Evolutionary conservation across 1,140 invertebrate genomes (phyloP), one percentile per base, ranked within the genome.

Genomic region (Drosophila novamexicana): DNA sequence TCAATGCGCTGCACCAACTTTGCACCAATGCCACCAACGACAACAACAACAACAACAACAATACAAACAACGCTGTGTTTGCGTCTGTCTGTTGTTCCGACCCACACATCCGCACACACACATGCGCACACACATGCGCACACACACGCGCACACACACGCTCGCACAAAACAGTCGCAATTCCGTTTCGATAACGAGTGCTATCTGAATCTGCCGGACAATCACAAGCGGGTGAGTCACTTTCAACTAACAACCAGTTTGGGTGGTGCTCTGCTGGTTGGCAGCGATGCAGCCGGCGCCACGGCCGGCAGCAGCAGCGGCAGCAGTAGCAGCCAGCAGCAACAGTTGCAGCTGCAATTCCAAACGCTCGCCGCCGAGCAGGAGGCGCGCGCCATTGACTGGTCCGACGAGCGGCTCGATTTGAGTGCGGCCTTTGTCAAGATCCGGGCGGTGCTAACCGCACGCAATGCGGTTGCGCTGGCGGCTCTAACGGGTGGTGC

Each of bases 151-250:
- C 14, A 57, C 12, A 9, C 7, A 37, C 12, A 61, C 36, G 34
- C 18, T 34, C 40, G 29, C 29, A 22, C 32, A 36, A 36, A 37
- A 91, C 95, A 99, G 98, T 98, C 97, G 95, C 98, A 99, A 94
- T 99, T 99, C 94, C 96, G 98, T 91, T 99, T 99, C 95, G 98
- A 98, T 94, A 99, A 98, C 94, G 98, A 99, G 94, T 98, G 97
- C 94, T 96, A 97, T 94, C 95, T 98, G 93, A 97, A 97, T 94
- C 95, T 98, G 92, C 97, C 97, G 93, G 97, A 98, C 94, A 97
- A 97, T 94, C 96, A 98, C 94, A 97, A 97, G 95, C 95, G 97
- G 96, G 97, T 98, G 96, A 97, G 96, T 97, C 85, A 88, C 80
- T 89, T 89, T 84, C 85, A 90, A 90, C 84, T 82, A 78, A 71